Conservation (phyloP, 2,797 vertebrate genomes). For the Limnodromus scolopaceus region DNA sequence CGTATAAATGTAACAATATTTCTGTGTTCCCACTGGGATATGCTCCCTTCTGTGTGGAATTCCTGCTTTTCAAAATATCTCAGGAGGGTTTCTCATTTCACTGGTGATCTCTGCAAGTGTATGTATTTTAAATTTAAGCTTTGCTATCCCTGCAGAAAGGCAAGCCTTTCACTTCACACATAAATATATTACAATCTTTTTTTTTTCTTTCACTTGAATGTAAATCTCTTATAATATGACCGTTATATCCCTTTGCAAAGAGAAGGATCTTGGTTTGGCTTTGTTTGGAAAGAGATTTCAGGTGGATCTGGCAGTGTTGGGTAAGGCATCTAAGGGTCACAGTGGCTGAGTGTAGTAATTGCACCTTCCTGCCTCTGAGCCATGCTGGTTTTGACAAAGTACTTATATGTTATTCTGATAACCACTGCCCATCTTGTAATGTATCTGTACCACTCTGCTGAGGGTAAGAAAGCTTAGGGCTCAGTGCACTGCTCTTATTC, state of each 20-base stretch:
- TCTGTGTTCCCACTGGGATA: background rate
- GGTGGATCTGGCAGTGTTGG: constrained; percentile 26
- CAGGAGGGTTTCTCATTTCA: background rate
- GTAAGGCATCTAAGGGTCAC: constrained; percentile 25
- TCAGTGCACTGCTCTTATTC: background rate
- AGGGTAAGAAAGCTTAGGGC: constrained; percentile 52
- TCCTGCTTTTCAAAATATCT: background rate
- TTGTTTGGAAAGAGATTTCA: constrained; percentile 58
- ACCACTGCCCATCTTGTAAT: constrained; percentile 31
- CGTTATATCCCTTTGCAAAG: background rate
- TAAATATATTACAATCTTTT: background rate
- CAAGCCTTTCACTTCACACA: background rate
- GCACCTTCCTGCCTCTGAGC: constrained; percentile 55
- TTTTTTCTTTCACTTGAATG: background rate
- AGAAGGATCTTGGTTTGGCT: background rate
- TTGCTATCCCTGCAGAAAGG: background rate
- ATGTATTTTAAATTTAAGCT: background rate
- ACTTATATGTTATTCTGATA: background rate
- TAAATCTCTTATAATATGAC: background rate
- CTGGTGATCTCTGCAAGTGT: background rate
- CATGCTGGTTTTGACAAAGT: constrained; percentile 37
- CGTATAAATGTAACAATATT: background rate
- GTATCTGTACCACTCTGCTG: background rate
- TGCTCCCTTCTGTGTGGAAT: background rate
- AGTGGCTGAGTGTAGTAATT: background rate